Evolutionary conservation across 2,113 vertebrate species (phyloP).

Genomic region (Callospermophilus lateralis): DNA sequence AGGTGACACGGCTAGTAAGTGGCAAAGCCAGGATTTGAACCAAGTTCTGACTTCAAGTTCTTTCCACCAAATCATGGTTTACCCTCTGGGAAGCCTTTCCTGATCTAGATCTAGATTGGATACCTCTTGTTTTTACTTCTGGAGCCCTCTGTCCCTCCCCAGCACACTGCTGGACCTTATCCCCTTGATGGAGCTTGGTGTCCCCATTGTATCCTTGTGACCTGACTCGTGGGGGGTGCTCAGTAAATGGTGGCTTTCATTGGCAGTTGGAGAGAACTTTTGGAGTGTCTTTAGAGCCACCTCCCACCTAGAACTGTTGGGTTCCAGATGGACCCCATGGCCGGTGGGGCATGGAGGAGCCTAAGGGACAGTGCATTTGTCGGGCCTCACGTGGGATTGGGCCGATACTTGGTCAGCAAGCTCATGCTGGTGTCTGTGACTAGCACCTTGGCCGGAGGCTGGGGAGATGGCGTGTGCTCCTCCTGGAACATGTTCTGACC

Average conservation of each 20-base stretch:
- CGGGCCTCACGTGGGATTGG: neutral
- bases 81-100: neutral
- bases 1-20: neutral
- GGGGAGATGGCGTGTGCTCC: too few species aligned
- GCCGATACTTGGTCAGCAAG: neutral
- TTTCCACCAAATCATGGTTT: neutral
- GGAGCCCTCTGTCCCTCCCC: neutral
- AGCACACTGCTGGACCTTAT: neutral
- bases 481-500: neutral
- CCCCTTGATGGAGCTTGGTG: neutral
- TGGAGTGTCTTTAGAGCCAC: neutral
- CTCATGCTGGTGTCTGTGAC: neutral
- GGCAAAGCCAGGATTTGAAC: conserved; percentile 29
- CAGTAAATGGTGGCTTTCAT: neutral
- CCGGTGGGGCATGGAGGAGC: neutral
- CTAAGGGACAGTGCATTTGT: neutral
- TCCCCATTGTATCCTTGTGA: neutral
- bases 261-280: neutral
- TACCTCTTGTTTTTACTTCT: neutral
- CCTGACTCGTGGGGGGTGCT: neutral
- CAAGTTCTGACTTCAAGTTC: neutral
- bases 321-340: neutral
- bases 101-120: neutral
- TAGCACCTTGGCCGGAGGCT: neutral
- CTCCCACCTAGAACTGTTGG: neutral